These are phyloP conservation scores for Turdus rufiventris DNA, from an alignment of 2,113 vertebrate genomes.

Conservation along the genomic window DNA sequence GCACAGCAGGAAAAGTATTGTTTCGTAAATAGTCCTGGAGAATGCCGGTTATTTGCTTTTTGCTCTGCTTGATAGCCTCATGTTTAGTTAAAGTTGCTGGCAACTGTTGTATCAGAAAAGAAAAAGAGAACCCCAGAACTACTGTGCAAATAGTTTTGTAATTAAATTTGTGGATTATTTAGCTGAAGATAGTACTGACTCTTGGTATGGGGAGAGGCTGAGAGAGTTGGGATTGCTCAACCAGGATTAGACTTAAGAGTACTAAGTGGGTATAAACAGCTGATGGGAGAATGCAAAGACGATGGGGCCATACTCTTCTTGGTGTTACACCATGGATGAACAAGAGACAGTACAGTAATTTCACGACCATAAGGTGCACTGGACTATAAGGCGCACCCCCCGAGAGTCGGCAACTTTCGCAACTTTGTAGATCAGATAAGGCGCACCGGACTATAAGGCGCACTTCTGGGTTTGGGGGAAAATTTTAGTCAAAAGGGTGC, in stretches of 20 bases:
- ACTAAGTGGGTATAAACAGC: neutral
- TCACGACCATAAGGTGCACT: no score
- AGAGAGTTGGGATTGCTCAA: neutral
- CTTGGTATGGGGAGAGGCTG: neutral
- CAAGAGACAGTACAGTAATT: neutral
- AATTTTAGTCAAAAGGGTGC: no score
- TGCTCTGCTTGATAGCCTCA: neutral
- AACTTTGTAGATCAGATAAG: no score
- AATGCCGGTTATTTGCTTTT: neutral
- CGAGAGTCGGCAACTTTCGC: no score
- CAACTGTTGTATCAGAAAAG: neutral
- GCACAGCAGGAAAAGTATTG: neutral
- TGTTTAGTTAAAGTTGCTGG: neutral
- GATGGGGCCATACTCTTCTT: neutral
- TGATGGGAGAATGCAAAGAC: neutral
- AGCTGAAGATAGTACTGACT: neutral
- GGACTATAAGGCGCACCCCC: no score
- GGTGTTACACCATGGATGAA: neutral
- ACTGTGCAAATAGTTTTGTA: neutral
- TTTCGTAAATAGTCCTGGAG: neutral
- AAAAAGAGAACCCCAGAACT: neutral
- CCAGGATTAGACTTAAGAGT: neutral
- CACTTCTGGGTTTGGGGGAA: no score
- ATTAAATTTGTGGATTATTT: neutral
- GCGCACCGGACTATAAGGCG: no score